phyloP scores from a whole-genome alignment of 2,113 vertebrate species.

The Lontra canadensis region DNA sequence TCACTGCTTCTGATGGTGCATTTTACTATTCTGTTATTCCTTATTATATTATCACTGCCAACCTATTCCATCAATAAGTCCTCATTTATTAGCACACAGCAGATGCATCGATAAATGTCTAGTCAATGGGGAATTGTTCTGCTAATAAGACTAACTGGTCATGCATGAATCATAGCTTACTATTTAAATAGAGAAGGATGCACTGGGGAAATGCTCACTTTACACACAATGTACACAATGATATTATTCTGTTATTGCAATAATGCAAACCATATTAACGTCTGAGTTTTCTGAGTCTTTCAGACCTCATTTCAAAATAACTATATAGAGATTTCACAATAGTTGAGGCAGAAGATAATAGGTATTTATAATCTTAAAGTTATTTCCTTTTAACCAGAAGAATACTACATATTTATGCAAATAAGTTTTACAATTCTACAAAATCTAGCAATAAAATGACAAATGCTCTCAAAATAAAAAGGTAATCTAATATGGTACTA shows the following conservation, averaged over 20 bases:
- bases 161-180: constrained; percentile 52
- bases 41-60: constrained; percentile 11
- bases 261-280: neutral
- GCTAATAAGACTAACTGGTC: constrained; percentile 53
- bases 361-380: neutral
- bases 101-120: constrained; percentile 36
- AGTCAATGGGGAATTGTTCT: constrained; percentile 33
- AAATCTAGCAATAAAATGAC: constrained; percentile 23
- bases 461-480: constrained; percentile 22
- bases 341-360: neutral
- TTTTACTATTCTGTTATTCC: constrained; percentile 42
- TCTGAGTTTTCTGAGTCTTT: neutral
- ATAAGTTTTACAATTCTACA: constrained; percentile 19
- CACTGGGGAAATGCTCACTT: constrained; percentile 16
- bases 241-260: constrained; percentile 6
- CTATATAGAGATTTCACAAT: neutral
- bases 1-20: constrained; percentile 24
- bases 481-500: neutral
- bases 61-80: neutral
- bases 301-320: constrained; percentile 46
- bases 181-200: constrained; percentile 27
- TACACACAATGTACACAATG: neutral
- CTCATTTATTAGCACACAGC: constrained; percentile 50
- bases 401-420: constrained; percentile 2
- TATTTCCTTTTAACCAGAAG: neutral